Evolutionary conservation across 37 sponge, comb jelly and placozoan genomes (phyloP), one percentile per base, ranked within the genome.

Genomic region (Axinella damicornis): DNA sequence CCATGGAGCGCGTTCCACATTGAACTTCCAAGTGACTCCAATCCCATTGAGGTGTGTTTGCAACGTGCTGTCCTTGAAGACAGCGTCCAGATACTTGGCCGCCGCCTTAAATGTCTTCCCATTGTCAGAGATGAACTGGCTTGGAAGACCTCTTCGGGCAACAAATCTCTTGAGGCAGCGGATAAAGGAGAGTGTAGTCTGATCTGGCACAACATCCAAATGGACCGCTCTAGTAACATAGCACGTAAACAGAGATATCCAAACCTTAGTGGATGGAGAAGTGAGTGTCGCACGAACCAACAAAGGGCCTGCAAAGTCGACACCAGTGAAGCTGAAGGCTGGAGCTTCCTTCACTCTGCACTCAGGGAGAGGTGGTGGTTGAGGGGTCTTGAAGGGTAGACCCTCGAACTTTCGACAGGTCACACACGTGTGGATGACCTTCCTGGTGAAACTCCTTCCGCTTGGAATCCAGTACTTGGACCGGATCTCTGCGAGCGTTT

Each of bases 181-280:
- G 56, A 86, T 56, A 27, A 86, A 78, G 16, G 71, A 31, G 17
- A 35, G 53, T 13, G 79, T 69, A 22, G 86, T 70, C 71, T 39
- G 62, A 35, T 86, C 71, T 22, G 61, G 72, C 17, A 86, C 86
- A 57, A 52, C 41, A 69, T 86, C 86, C 6, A 86, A 22, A 55
- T 77, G 78, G 14, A 78, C 72, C 13, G 79, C 78, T 69, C 79
- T 57, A 24, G 79, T 86, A 20, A 86, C 86, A 70, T 54, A 86
- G 31, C 86, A 86, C 6, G 86, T 86, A 38, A 59, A 86, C 30
- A 86, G 71, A n/a, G 41, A 34, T 20, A 71, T 78, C 79, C 78
- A 84, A 33, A 76, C 85, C 76, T 74, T 84, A 25, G 24, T 64
- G 56, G 65, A 57, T 33, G 19, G 24, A 19, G 69, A 33, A 14